phyloP scores from a whole-genome alignment of 2,113 vertebrate genomes.

The Dunckerocampus dactyliophorus region DNA sequence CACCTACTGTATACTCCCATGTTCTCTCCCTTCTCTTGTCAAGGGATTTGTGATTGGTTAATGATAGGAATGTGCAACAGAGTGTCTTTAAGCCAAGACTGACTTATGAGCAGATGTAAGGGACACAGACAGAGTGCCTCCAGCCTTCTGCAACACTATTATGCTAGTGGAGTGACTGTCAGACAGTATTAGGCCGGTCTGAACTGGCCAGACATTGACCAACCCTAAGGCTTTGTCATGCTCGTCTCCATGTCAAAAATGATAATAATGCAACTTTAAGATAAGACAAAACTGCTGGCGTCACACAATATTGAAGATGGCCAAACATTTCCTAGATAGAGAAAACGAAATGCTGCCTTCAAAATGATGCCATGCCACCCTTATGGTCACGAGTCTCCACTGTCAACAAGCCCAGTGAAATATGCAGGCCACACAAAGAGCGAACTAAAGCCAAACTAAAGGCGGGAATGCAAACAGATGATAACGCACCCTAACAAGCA shows the following conservation, averaged over 20 bases:
- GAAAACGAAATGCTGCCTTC: neutral
- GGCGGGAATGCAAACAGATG: conserved; percentile 20
- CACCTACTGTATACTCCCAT: too few species aligned
- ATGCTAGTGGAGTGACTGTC: conserved; percentile 41
- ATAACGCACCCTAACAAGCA: conserved; percentile 22
- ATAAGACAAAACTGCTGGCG: too few species aligned
- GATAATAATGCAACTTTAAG: neutral
- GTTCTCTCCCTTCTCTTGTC: neutral
- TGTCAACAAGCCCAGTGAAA: conserved; percentile 20
- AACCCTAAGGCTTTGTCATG: conserved; percentile 29
- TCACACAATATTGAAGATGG: neutral
- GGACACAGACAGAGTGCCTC: conserved; percentile 42
- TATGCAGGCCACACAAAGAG: conserved; percentile 24
- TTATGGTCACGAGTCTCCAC: conserved; percentile 12
- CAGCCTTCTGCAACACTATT: conserved; percentile 43
- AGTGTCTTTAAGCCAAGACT: conserved; percentile 30
- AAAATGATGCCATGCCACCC: conserved; percentile 16
- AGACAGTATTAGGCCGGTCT: conserved; percentile 46
- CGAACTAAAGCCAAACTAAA: conserved; percentile 16
- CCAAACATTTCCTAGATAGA: conserved; percentile 20
- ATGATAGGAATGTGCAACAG: conserved; percentile 55
- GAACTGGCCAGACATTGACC: conserved; percentile 41
- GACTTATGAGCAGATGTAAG: conserved; percentile 44
- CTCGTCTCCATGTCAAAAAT: conserved; percentile 9
- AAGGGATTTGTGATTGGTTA: conserved; percentile 42